These are phyloP conservation scores for Stomorhina lunata DNA, from an alignment of 2,888 invertebrate species.

Conservation along the genomic window DNA sequence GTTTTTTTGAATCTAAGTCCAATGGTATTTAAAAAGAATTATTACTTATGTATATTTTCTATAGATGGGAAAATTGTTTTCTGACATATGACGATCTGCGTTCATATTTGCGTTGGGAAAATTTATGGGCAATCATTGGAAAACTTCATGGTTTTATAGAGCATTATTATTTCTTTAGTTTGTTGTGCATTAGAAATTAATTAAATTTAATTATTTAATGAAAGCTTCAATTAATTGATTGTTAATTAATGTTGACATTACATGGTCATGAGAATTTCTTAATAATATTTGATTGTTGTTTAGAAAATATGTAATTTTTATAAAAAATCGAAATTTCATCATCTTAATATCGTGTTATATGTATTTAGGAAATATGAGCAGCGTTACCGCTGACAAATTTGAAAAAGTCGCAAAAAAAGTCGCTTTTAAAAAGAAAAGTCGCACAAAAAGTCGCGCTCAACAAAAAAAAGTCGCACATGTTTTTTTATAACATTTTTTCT, in stretches of 20 bases:
- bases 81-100: not conserved
- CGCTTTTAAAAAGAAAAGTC: too few relatives aligned
- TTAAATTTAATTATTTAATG: constrained; percentile 26
- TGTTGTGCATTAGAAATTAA: constrained; percentile 41
- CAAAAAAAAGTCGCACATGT: too few relatives aligned
- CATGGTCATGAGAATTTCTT: not conserved
- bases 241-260: not conserved
- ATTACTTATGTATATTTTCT: not conserved
- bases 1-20: constrained; percentile 13
- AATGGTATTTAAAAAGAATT: not conserved
- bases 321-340: too few relatives aligned
- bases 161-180: not conserved
- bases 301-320: too few relatives aligned
- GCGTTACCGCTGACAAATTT: too few relatives aligned
- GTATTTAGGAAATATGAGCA: too few relatives aligned
- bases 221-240: constrained; percentile 10
- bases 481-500: too few relatives aligned
- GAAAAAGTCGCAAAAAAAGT: too few relatives aligned
- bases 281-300: not conserved
- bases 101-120: not conserved
- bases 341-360: too few relatives aligned
- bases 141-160: not conserved
- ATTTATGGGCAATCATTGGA: not conserved
- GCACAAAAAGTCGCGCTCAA: too few relatives aligned
- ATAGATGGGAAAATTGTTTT: not conserved